Percentiles rank a stretch among this genome's conserved stretches.
Conservation (phyloP, 1,140 invertebrate species). For the Drosophila prosaltans region DNA sequence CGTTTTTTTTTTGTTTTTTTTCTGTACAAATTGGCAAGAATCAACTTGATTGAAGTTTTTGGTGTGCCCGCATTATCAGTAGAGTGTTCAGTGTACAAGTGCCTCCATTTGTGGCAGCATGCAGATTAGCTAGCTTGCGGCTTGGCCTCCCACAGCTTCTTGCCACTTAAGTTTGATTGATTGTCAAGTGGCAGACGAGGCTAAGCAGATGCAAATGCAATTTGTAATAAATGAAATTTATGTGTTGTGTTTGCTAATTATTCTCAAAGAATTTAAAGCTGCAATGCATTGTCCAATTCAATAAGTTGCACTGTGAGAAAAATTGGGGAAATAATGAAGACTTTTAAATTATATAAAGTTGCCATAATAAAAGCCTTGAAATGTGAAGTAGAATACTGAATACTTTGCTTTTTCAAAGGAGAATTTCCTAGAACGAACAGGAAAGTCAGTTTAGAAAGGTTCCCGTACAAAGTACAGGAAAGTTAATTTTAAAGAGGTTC, state of each 20-base stretch:
- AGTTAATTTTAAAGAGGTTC: too few relatives aligned
- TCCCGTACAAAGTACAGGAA: too few relatives aligned
- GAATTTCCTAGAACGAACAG: too few relatives aligned
- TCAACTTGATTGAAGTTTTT: constrained; percentile 35
- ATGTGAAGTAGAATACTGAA: too few relatives aligned
- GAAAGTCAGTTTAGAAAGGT: too few relatives aligned
- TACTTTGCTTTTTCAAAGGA: too few relatives aligned
- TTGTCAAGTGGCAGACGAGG: constrained; percentile 59
- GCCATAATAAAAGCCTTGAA: too few relatives aligned
- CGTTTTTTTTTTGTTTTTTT: not conserved
- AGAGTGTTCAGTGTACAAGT: constrained; percentile 25
- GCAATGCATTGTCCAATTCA: not conserved
- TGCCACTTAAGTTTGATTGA: constrained; percentile 75
- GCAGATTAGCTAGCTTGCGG: constrained; percentile 70
- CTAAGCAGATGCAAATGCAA: constrained; percentile 34
- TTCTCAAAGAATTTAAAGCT: not conserved
- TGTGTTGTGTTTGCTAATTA: constrained; percentile 13
- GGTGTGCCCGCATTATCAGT: constrained; percentile 54
- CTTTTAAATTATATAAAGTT: too few relatives aligned
- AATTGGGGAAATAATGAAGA: too few relatives aligned
- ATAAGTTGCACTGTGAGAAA: not conserved
- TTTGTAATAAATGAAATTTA: constrained; percentile 10
- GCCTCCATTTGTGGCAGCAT: constrained; percentile 71
- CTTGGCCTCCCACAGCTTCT: constrained; percentile 35
- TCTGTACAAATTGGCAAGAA: constrained; percentile 32